A percentile compares a stretch with the other conserved stretches of the same genome.
Conservation (phyloP, 1,140 invertebrate genomes). For the Dinoponera quadriceps region DNA sequence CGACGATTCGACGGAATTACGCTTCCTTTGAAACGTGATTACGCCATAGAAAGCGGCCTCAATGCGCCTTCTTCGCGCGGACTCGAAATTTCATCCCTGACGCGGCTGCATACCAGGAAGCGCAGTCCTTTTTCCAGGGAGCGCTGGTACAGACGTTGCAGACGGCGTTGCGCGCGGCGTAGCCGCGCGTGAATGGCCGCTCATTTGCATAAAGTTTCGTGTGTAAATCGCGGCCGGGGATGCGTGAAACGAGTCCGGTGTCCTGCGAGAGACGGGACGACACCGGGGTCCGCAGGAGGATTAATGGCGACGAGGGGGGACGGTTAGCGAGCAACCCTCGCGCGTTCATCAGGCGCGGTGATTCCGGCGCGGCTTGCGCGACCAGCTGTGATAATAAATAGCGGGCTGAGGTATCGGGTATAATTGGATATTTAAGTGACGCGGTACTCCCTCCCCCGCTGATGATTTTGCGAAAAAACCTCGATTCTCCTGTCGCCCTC, state of each 20-base stretch:
- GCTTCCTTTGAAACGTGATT: slow-evolving; percentile 55
- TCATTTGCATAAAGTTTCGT: slow-evolving; percentile 54
- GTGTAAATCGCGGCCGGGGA: slow-evolving; percentile 25
- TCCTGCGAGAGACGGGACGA: slow-evolving; percentile 8
- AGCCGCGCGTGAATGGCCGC: slow-evolving; percentile 24
- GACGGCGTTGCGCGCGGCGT: slow-evolving; percentile 20
- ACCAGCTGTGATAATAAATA: slow-evolving; percentile 26
- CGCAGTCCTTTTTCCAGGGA: slow-evolving; percentile 40
- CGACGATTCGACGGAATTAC: slow-evolving; percentile 45
- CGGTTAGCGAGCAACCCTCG: slow-evolving; percentile 27
- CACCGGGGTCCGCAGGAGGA: slow-evolving; percentile 23
- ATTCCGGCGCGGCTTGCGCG: background rate
- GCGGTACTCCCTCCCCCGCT: background rate
- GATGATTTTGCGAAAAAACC: slow-evolving; percentile 7
- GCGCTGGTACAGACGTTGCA: slow-evolving; percentile 14
- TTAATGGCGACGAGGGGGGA: slow-evolving; percentile 41
- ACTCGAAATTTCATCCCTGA: slow-evolving; percentile 55
- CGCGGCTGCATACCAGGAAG: slow-evolving; percentile 32
- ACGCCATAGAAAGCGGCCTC: slow-evolving; percentile 50
- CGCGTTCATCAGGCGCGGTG: background rate
- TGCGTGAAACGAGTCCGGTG: slow-evolving; percentile 47
- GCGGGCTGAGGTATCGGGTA: background rate
- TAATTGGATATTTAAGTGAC: slow-evolving; percentile 37
- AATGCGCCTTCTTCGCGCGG: slow-evolving; percentile 44
- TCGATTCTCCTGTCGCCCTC: no score